Percentiles rank a stretch among this genome's conserved stretches.
Conservation (phyloP, 1,140 invertebrate genomes). For the Nilaparvata lugens region DNA sequence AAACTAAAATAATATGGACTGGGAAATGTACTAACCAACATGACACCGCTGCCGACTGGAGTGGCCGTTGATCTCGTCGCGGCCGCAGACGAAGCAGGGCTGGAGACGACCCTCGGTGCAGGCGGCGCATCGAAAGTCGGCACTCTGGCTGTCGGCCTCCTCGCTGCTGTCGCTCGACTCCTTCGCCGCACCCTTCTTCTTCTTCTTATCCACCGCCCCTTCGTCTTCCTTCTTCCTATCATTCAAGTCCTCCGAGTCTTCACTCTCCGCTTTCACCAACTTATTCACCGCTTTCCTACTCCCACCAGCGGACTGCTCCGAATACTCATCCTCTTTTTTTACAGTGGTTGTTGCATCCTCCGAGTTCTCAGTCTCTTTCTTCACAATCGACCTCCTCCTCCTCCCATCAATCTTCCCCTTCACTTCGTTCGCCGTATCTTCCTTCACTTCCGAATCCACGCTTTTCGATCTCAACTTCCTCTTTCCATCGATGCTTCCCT, state of each 20-base stretch:
- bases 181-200: slow-evolving; percentile 32
- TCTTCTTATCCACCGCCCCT: slow-evolving; percentile 20
- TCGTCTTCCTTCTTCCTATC: not conserved
- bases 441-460: too few relatives aligned
- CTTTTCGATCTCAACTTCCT: too few relatives aligned
- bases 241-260: not conserved
- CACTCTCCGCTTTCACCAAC: slow-evolving; percentile 24
- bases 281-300: not conserved
- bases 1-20: not conserved
- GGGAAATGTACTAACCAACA: slow-evolving; percentile 24
- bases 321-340: not conserved
- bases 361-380: not conserved
- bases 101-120: slow-evolving; percentile 37
- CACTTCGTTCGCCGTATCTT: too few relatives aligned
- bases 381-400: too few relatives aligned
- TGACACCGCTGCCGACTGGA: slow-evolving; percentile 23
- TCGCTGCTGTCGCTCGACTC: slow-evolving; percentile 33
- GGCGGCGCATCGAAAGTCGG: slow-evolving; percentile 40
- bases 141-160: slow-evolving; percentile 22
- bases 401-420: too few relatives aligned
- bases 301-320: not conserved
- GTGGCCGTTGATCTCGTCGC: slow-evolving; percentile 32
- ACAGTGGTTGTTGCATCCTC: not conserved
- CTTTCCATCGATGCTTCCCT: not conserved
- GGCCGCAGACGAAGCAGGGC: slow-evolving; percentile 39